Percentiles rank a stretch among this genome's conserved stretches.
Conservation (phyloP, 2,797 vertebrate species). For the Ceryle rudis region DNA sequence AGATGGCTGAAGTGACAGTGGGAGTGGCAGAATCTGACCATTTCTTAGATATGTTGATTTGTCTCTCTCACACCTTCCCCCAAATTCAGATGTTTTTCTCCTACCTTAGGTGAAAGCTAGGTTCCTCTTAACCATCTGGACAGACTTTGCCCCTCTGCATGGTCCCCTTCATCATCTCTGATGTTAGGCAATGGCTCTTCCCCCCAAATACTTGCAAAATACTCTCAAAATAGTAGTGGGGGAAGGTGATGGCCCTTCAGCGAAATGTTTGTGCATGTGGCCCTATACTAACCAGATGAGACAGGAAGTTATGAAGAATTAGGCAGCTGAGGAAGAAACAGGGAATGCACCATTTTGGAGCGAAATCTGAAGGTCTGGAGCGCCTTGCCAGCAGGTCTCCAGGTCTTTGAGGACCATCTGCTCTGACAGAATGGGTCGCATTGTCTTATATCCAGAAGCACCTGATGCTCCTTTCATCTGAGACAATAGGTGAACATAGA, state of each 20-base stretch:
- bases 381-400: neutral
- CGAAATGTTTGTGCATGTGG: accelerated
- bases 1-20: neutral
- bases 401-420: neutral
- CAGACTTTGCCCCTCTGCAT: neutral
- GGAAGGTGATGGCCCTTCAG: neutral
- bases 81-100: neutral
- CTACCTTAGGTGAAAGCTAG: neutral
- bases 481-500: neutral
- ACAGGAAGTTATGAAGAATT: neutral
- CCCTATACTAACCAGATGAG: neutral
- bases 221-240: neutral
- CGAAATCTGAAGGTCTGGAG: neutral
- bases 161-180: neutral
- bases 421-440: neutral
- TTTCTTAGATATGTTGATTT: neutral
- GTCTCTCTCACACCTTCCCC: neutral
- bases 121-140: neutral
- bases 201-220: neutral
- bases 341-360: neutral
- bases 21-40: neutral
- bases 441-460: neutral
- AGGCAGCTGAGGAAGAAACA: neutral
- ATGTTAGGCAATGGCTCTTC: neutral
- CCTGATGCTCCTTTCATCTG: neutral